These are phyloP conservation scores for Tinea trinotella DNA, from an alignment of 2,888 invertebrate genomes.

Conservation along the genomic window DNA sequence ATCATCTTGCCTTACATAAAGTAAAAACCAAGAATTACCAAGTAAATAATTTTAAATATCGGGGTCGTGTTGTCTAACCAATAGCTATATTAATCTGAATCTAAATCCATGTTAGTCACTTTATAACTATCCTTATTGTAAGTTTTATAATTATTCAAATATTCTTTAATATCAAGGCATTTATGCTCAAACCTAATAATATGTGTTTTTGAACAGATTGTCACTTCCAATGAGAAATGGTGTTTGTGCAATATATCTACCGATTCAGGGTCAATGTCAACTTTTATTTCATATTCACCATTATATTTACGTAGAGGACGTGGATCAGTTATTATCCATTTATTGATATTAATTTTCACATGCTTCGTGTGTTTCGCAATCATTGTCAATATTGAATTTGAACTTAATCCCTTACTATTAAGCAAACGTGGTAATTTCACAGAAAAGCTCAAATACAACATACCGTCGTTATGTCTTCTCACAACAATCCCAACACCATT, in stretches of 20 bases:
- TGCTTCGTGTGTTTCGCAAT: conserved; percentile 42
- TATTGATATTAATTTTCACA: conserved; percentile 42
- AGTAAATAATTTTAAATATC: too few relatives aligned
- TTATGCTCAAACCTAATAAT: background rate
- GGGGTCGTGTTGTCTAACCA: too few relatives aligned
- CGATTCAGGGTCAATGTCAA: conserved; percentile 48
- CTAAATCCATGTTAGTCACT: conserved; percentile 55
- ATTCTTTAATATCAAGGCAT: background rate
- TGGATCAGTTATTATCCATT: conserved; percentile 36
- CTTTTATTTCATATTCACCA: background rate
- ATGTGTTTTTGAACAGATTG: background rate
- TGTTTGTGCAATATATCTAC: conserved; percentile 22
- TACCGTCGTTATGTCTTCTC: conserved; percentile 32
- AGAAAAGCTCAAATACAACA: background rate
- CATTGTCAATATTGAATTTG: conserved; percentile 33
- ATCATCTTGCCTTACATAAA: too few relatives aligned
- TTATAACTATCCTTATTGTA: conserved; percentile 48
- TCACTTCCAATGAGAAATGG: conserved; percentile 41
- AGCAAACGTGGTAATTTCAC: background rate
- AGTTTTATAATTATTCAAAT: conserved; percentile 22
- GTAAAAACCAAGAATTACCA: too few relatives aligned
- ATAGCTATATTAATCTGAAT: conserved; percentile 32
- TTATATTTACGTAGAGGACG: background rate
- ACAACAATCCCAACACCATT: conserved; percentile 34
- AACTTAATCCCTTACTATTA: background rate